Base-by-base conservation (phyloP, 30 jellyfish, hydroid and myxozoan species). In the Sanderia malayensis region DNA sequence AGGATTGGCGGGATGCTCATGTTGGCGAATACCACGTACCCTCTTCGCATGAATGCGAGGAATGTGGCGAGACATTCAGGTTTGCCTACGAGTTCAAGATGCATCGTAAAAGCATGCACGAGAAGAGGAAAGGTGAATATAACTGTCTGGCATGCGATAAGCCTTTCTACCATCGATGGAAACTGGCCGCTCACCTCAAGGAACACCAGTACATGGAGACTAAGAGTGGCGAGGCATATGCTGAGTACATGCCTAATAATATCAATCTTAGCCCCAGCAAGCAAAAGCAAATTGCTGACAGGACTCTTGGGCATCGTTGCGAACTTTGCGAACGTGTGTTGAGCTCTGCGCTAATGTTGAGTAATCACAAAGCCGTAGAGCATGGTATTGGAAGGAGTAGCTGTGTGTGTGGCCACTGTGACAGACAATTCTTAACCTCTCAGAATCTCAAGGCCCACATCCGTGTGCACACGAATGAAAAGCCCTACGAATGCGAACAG, bases 341-440 rank as follows among this genome's bases (percentile, higher is more conserved):
- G 6, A 22, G 11, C 57, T 11, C 52, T 2, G 74, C n/a, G 4
- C 4, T 10, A 29, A 7, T 10, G 8, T 62, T 27, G 31, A 62
- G 29, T 17, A 62, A 62, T 31, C 74, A 62, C 25, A 20, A 15
- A 25, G 74, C 57, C 13, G 74, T 31, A 2, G 22, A 13, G 20
- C 74, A 62, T 41, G 58, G 59, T 25, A 62, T 62, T 62, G 74
- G 74, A 1, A 26, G 29, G 55, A 62, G 74, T 17, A 62, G 27
- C 58, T 19, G 4, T 25, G 57, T 25, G 46, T 62, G 74, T 2
- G 55, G 29, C 18, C 0, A 23, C 22, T 62, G 74, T 28, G 74
- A 30, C 74, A 25, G 74, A 20, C 74, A 62, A 11, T 62, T 33
- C 55, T 13, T 25, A 8, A 62, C 52, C 20, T 23, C 26, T 26